A percentile compares a stretch with the other conserved stretches of the same genome.
These are phyloP conservation scores for Ennomos quercinarius DNA, from an alignment of 2,888 invertebrate genomes.

Conservation along the genomic window DNA sequence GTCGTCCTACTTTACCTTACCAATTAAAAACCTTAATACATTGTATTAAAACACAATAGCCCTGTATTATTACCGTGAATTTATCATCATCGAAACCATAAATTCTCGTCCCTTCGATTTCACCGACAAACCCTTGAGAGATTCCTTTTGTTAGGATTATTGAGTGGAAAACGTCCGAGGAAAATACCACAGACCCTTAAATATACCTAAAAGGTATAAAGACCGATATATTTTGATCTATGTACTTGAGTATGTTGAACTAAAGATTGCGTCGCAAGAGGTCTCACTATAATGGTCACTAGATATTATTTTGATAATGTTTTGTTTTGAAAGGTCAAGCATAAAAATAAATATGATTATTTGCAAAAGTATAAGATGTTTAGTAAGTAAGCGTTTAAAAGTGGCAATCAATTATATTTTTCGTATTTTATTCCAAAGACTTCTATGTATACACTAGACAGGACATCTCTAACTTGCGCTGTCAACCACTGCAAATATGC, in stretches of 20 bases:
- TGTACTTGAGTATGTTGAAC: background rate
- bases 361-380: no score
- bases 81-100: conserved; percentile 44
- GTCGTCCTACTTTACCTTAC: background rate
- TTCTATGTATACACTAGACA: no score
- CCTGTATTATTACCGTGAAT: conserved; percentile 23
- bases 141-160: conserved; percentile 66
- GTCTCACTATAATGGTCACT: background rate
- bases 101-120: conserved; percentile 46
- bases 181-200: conserved; percentile 49
- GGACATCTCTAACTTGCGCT: no score
- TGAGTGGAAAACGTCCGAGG: conserved; percentile 60
- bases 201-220: conserved; percentile 2
- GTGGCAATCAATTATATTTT: no score
- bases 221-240: background rate
- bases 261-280: background rate
- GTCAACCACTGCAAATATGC: no score
- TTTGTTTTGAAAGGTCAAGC: background rate
- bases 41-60: conserved; percentile 8
- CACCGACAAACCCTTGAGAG: conserved; percentile 52
- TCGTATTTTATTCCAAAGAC: no score
- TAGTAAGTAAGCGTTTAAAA: no score
- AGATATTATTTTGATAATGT: background rate
- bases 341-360: background rate
- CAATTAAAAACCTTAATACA: conserved; percentile 16